Conservation (phyloP, 2,113 vertebrate genomes). For the Alaudala cheleensis region DNA sequence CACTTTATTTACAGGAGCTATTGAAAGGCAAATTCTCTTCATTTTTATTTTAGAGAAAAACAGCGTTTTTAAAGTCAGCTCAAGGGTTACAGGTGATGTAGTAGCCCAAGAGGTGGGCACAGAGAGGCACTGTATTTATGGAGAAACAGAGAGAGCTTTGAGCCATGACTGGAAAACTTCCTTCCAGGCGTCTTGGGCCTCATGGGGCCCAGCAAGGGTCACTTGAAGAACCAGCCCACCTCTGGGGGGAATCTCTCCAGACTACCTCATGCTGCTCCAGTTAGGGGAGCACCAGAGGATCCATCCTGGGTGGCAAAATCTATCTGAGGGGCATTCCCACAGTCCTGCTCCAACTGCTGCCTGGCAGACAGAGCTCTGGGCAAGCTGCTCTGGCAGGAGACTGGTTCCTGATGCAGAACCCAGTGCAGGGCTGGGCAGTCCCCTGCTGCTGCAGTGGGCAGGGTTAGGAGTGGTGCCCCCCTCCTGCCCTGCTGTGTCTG, state of each 20-base stretch:
- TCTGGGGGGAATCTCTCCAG: not conserved
- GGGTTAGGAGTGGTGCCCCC: not conserved
- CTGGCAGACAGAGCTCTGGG: not conserved
- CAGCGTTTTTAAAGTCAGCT: not conserved
- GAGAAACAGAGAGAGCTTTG: not conserved
- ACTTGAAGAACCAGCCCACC: not conserved
- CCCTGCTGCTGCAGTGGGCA: not conserved
- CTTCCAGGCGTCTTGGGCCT: not conserved
- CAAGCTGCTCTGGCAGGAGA: not conserved
- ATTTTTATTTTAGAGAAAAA: conserved; percentile 1
- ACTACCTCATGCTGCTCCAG: not conserved
- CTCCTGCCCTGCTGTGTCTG: fast-evolving
- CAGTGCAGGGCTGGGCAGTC: not conserved
- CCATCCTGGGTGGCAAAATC: not conserved
- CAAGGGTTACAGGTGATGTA: not conserved
- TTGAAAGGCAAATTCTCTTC: conserved; percentile 18
- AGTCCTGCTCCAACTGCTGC: not conserved
- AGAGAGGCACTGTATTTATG: not conserved
- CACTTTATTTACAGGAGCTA: not conserved
- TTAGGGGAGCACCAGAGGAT: not conserved
- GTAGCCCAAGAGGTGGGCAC: not conserved
- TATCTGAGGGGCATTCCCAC: not conserved
- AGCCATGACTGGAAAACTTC: not conserved
- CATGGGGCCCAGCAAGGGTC: not conserved
- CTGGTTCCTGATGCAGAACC: not conserved